Evolutionary conservation across 2,113 vertebrate genomes (phyloP).

Genomic region (Channa argus): DNA sequence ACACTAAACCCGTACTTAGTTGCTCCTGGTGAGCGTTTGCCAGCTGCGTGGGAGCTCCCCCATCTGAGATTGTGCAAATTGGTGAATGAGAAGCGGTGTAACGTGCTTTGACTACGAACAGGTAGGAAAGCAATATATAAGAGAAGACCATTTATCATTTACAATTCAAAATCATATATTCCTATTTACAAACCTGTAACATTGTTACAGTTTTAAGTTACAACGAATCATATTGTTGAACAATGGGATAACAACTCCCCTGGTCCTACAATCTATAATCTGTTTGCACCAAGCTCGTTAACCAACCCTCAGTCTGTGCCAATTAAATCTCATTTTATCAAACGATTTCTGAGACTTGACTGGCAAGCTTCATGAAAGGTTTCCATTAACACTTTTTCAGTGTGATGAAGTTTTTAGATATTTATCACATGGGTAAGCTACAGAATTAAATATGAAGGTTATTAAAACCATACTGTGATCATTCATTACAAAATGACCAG

Average conservation of each 20-base stretch:
- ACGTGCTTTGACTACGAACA: too few relatives aligned
- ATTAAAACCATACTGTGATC: neutral
- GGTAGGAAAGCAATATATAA: too few relatives aligned
- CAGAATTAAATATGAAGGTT: constrained; percentile 32
- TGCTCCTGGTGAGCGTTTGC: too few relatives aligned
- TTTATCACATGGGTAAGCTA: constrained; percentile 3
- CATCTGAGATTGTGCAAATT: too few relatives aligned
- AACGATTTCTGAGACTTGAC: constrained; percentile 25
- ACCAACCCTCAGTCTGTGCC: neutral
- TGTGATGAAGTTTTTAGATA: constrained; percentile 21
- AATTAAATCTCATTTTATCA: constrained; percentile 21
- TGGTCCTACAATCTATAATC: constrained; percentile 2
- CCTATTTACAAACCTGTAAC: neutral
- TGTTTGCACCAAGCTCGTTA: neutral
- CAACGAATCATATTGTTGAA: neutral
- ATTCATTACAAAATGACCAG: constrained; percentile 36
- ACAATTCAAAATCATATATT: too few relatives aligned
- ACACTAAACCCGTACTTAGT: too few relatives aligned
- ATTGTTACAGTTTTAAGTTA: neutral
- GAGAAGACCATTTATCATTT: too few relatives aligned
- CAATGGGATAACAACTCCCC: neutral
- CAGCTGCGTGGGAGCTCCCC: too few relatives aligned
- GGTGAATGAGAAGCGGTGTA: too few relatives aligned
- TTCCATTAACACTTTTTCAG: constrained; percentile 15
- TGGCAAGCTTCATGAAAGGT: constrained; percentile 9